Percentiles rank a stretch among this genome's conserved stretches.
Evolutionary conservation across 2,797 vertebrate species (phyloP).

Genomic region (Apogon hyalosoma): DNA sequence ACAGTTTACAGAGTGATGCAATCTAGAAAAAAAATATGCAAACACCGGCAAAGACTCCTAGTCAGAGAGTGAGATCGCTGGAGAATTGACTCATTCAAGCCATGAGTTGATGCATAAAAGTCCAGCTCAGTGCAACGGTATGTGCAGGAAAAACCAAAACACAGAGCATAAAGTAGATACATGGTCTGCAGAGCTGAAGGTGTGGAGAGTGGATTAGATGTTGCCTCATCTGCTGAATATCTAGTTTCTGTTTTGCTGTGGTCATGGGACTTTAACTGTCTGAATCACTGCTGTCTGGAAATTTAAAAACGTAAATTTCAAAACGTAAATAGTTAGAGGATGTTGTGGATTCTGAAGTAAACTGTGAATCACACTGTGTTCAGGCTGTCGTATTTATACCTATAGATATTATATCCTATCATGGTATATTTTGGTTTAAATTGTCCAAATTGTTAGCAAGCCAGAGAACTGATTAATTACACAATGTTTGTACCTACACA

Average conservation of each 20-base stretch:
- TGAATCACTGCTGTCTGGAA: background rate
- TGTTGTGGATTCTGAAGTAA: background rate
- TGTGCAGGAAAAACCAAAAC: conserved; percentile 27
- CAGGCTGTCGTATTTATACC: too few relatives aligned
- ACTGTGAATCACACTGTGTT: too few relatives aligned
- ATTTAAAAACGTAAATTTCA: background rate
- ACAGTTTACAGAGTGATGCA: conserved; percentile 29
- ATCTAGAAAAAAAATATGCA: conserved; percentile 9
- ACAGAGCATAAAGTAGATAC: background rate
- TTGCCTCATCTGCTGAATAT: background rate
- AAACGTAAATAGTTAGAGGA: background rate
- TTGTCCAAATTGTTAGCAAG: too few relatives aligned
- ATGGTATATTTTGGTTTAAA: too few relatives aligned
- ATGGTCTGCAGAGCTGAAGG: background rate
- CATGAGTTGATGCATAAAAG: conserved; percentile 20
- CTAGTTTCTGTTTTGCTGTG: conserved; percentile 29
- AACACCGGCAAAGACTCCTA: conserved; percentile 42
- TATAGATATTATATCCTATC: too few relatives aligned
- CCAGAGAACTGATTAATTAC: too few relatives aligned
- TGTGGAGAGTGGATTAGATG: conserved; percentile 8
- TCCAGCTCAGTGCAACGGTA: conserved; percentile 22
- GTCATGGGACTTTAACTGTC: background rate
- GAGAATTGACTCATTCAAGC: conserved; percentile 31
- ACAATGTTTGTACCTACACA: too few relatives aligned
- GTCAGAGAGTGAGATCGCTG: conserved; percentile 53